phyloP scores from a whole-genome alignment of 2,797 vertebrate species.

The Hypotaenidia okinawae region DNA sequence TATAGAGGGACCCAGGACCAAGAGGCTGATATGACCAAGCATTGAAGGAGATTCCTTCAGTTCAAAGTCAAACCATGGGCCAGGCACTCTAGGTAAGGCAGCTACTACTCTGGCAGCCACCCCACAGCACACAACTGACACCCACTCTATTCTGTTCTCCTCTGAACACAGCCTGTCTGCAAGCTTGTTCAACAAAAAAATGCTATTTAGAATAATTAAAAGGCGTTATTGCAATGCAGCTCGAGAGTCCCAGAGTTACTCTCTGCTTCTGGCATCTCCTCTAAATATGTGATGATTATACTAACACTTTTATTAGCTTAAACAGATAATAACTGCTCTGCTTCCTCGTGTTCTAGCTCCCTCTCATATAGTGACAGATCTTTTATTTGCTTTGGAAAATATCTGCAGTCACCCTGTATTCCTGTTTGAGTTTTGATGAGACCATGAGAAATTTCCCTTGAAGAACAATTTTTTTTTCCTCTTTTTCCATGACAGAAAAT shows the following conservation, averaged over 20 bases:
- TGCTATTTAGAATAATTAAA: background rate
- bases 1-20: background rate
- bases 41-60: background rate
- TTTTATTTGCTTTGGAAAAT: background rate
- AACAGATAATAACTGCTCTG: background rate
- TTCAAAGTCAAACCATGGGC: background rate
- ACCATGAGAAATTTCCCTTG: background rate
- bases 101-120: background rate
- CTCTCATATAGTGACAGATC: background rate
- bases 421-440: background rate
- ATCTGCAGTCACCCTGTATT: accelerated
- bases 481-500: slow-evolving; percentile 81
- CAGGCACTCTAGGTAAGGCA: background rate
- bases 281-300: background rate
- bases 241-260: background rate
- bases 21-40: background rate
- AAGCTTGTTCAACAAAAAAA: background rate
- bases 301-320: background rate
- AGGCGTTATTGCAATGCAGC: background rate
- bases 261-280: background rate
- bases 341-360: background rate
- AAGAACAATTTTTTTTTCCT: background rate
- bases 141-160: background rate
- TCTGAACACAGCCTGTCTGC: background rate
- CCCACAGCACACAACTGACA: accelerated